phyloP scores from a whole-genome alignment of 1,140 invertebrate species.

The Trichomalopsis sarcophagae region DNA sequence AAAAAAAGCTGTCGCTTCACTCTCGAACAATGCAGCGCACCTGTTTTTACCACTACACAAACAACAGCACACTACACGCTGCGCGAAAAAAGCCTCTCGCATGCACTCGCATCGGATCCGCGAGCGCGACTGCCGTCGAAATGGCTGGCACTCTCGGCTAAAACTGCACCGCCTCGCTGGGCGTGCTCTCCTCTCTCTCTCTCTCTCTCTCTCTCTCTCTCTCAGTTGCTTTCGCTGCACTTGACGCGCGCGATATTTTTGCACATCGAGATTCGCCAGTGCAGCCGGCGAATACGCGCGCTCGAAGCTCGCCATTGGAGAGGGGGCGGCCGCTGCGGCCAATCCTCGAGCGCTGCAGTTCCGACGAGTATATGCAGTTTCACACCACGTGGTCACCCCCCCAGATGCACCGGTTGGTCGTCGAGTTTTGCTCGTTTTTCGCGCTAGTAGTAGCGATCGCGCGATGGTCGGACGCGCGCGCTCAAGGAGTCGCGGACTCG shows the following conservation, averaged over 20 bases:
- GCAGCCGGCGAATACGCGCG: slow-evolving; percentile 36
- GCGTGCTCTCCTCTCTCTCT: slow-evolving; percentile 5
- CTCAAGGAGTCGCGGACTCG: neutral
- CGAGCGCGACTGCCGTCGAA: neutral
- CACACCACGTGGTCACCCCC: neutral
- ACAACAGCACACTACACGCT: too few species aligned
- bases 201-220: neutral
- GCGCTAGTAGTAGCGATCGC: neutral
- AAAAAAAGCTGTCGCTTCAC: too few species aligned
- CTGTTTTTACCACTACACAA: neutral
- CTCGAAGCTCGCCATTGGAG: slow-evolving; percentile 36
- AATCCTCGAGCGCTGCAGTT: slow-evolving; percentile 54
- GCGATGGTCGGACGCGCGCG: neutral
- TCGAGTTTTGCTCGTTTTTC: neutral
- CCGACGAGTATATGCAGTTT: slow-evolving; percentile 36
- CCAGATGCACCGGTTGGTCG: too few species aligned
- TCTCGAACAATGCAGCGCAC: too few species aligned
- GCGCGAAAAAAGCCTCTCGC: neutral
- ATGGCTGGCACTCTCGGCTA: neutral
- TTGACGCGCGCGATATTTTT: slow-evolving; percentile 41
- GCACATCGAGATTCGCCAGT: slow-evolving; percentile 46
- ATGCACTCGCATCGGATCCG: slow-evolving; percentile 10
- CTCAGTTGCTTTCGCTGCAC: slow-evolving; percentile 25
- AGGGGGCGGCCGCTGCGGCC: slow-evolving; percentile 20
- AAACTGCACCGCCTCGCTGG: neutral